Base-by-base conservation (phyloP, 2,888 invertebrate genomes). In the Selenia dentaria region DNA sequence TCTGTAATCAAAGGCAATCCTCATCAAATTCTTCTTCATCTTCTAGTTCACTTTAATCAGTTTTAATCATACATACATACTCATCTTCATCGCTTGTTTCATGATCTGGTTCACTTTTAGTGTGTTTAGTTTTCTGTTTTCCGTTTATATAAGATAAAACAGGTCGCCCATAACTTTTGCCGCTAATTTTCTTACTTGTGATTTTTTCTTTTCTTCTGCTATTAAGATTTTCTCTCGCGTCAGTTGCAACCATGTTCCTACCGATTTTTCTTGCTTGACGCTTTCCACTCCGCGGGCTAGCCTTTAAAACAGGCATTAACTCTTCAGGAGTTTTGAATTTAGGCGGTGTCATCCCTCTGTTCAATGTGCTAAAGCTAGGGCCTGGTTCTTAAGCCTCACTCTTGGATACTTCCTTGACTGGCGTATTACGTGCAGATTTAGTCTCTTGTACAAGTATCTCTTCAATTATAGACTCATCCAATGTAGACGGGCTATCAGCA, bases 1-100 rank as follows among this genome's bases (percentile, higher is more conserved):
- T 33, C 33, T 33, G 33, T 33, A 25, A 36, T 20, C 24, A 33
- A 33, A 24, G 33, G 33, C 24, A 33, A 20, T 33, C 33, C 22
- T 33, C 33, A 33, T 20, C 33, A 22, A 33, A 12, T 18, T 33
- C 11, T 33, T 33, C 33, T 22, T 33, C 24, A 24, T 22, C 20
- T 10, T 33, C 33, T 20, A 10, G 20, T 24, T 9, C 24, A 33
- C 12, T 24, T 11, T 12, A 33, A 33, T 33, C 33, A 9, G 22
- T 24, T 33, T 33, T 13, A 22, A 11, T 24, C 3, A 12, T 6
- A 20, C 6, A 22, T 22, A 22, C 24, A 18, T 22, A 22, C 24
- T 12, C 33, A 20, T 28, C 28, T 8, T 28, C 28, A 28, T 28
- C 28, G 22, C 13, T 28, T 13, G 28, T 28, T 28, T 13, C 13